These are phyloP conservation scores for Drosophila rufa DNA, from an alignment of 1,140 invertebrate species.

Conservation along the genomic window DNA sequence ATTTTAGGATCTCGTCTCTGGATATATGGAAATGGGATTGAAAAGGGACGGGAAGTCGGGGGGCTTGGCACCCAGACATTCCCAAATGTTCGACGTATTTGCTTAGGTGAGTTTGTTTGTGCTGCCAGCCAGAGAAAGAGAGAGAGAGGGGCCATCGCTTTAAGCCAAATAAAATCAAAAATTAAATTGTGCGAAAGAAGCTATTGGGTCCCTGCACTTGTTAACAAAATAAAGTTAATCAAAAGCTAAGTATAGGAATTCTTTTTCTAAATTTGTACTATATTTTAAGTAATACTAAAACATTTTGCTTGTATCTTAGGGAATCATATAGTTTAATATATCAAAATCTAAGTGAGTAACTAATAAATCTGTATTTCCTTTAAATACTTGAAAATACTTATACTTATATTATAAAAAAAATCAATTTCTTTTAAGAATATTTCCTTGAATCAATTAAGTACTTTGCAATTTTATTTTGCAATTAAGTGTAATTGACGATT, in stretches of 20 bases:
- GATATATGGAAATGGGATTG: constrained; percentile 3
- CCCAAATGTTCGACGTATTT: constrained; percentile 50
- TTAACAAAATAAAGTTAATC: not conserved
- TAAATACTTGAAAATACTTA: not conserved
- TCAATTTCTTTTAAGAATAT: not conserved
- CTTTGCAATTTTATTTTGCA: not conserved
- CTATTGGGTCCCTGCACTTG: not conserved
- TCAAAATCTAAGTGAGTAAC: too few relatives aligned
- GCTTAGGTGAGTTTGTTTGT: constrained; percentile 53
- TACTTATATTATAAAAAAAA: too few relatives aligned
- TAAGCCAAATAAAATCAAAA: constrained; percentile 51
- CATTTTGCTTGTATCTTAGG: too few relatives aligned
- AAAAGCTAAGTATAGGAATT: not conserved
- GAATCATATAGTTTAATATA: too few relatives aligned
- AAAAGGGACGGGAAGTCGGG: too few relatives aligned
- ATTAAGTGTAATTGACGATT: constrained; percentile 5
- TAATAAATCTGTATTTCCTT: too few relatives aligned
- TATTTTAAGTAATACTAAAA: too few relatives aligned
- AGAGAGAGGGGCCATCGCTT: constrained; percentile 18
- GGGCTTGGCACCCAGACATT: constrained; percentile 20
- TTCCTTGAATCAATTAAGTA: not conserved
- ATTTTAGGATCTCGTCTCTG: constrained; percentile 53
- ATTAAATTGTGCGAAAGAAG: constrained; percentile 47
- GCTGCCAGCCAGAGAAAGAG: not conserved
- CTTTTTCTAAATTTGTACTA: not conserved